Evolutionary conservation across 2,797 vertebrate genomes (phyloP), one percentile per base, ranked within the genome.

Genomic region (Adelosebastes latens): DNA sequence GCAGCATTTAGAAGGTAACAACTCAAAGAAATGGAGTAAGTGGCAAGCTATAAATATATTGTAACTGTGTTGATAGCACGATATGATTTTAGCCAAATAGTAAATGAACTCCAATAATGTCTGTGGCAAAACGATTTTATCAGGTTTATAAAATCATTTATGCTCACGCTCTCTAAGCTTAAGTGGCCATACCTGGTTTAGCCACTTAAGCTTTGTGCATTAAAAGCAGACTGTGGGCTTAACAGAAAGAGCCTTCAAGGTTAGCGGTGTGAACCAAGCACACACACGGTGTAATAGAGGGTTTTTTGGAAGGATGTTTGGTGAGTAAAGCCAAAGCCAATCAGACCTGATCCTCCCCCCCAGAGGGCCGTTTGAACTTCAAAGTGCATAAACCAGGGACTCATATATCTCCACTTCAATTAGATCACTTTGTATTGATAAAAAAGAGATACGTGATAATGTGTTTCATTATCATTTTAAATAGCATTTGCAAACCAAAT

Each of bases 51-150:
- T 84, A 88, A 87, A 90, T 82, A 78, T 77, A 29, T 31, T 42
- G 34, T 61, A 70, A 78, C 73, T 70, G 36, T 75, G 66, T 62
- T 86, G 77, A 83, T 79, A 69, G 69, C 72, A 24, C 34, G 52
- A 16, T 53, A 75, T 81, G 63, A 74, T 65, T 82, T 80, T 61
- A 58, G 68, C 58, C 62, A 77, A 81, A 86, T 79, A 59, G 68
- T 55, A 84, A 89, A 87, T 82, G 14, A 88, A 79, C 75, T 80
- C 65, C 62, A 6, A 62, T 77, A 72, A 83, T 73, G 68, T 85
- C 32, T 65, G 31, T 31, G 65, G 67, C 32, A 68, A 85, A 89
- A 82, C 86, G 39, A 63, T 85, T 87, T 78, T 79, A 81, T 70
- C 20, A 11, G 24, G 56, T 83, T 85, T 82, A 79, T 84, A 72